Evolutionary conservation across 1,140 invertebrate species (phyloP).

Genomic region (Euschistus heros): DNA sequence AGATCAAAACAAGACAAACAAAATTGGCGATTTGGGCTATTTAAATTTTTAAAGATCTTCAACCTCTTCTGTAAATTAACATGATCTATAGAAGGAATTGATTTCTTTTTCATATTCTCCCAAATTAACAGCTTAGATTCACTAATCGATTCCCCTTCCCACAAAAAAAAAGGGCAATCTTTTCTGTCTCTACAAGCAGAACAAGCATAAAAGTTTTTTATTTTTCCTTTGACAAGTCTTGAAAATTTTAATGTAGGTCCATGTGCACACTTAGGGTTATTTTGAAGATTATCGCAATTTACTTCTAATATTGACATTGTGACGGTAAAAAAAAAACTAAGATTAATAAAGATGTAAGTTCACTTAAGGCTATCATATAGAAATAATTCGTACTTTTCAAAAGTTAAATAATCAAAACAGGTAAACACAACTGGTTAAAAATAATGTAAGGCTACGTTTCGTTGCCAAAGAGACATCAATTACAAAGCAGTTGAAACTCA

Average conservation of each 20-base stretch:
- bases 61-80: neutral
- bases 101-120: constrained; percentile 40
- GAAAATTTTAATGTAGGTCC: constrained; percentile 22
- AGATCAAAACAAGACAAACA: constrained; percentile 53
- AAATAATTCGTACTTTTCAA: too few species aligned
- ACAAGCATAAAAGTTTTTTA: constrained; percentile 57
- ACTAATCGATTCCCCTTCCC: constrained; percentile 41
- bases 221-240: constrained; percentile 5
- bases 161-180: constrained; percentile 54
- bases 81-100: constrained; percentile 37
- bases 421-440: too few species aligned
- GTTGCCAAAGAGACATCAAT: too few species aligned
- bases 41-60: constrained; percentile 7
- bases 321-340: too few species aligned
- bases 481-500: too few species aligned
- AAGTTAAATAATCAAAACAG: too few species aligned
- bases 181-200: constrained; percentile 66
- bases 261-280: constrained; percentile 20
- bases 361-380: too few species aligned
- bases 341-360: too few species aligned
- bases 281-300: constrained; percentile 7
- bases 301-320: constrained; percentile 23
- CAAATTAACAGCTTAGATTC: constrained; percentile 41
- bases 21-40: constrained; percentile 34
- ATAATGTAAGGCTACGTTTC: too few species aligned